These are phyloP conservation scores for Tethea ocularis DNA, from an alignment of 2,888 invertebrate species.

Conservation along the genomic window DNA sequence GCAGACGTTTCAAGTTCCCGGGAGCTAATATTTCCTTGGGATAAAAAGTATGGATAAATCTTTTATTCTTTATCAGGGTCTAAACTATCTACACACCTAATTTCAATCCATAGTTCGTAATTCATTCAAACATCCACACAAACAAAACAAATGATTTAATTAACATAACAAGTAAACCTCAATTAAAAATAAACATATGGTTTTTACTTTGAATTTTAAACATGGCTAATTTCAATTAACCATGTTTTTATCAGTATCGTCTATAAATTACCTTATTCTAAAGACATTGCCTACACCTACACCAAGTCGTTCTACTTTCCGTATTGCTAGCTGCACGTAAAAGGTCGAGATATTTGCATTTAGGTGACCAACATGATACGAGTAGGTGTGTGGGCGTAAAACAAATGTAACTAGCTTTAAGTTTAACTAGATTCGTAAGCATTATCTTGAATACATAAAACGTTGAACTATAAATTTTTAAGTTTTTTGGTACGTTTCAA, in stretches of 20 bases:
- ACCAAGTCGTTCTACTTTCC: slow-evolving; percentile 50
- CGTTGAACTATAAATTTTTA: background rate
- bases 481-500: no score
- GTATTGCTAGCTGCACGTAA: slow-evolving; percentile 38
- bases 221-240: background rate
- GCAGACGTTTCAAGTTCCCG: no score
- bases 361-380: slow-evolving; percentile 57
- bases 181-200: background rate
- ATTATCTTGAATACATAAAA: background rate
- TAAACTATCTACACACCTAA: no score
- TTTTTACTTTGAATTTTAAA: no score
- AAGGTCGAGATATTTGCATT: slow-evolving; percentile 62
- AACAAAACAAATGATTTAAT: no score
- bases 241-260: slow-evolving; percentile 5
- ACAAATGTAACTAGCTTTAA: slow-evolving; percentile 26
- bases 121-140: background rate
- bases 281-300: slow-evolving; percentile 41
- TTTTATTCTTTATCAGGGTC: no score
- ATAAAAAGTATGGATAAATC: no score
- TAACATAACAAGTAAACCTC: no score
- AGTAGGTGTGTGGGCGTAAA: slow-evolving; percentile 54
- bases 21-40: no score
- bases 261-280: slow-evolving; percentile 24
- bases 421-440: background rate
- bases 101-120: no score